Evolutionary conservation across 2,113 vertebrate species (phyloP).

Genomic region (Opisthocomus hoazin): DNA sequence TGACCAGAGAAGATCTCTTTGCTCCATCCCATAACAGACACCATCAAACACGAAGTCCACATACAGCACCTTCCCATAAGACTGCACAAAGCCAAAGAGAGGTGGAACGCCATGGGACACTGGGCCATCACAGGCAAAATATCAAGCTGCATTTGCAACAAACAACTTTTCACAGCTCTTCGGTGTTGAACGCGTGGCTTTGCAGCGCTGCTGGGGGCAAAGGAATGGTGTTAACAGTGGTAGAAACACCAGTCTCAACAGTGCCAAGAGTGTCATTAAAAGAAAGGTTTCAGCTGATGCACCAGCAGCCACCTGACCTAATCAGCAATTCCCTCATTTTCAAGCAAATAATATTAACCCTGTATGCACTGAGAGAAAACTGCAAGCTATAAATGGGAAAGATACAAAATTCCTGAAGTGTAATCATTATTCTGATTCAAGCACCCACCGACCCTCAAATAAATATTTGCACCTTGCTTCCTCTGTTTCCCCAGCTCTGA

Average conservation of each 20-base stretch:
- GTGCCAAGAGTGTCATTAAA: not conserved
- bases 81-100: not conserved
- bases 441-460: not conserved
- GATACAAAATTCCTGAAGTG: not conserved
- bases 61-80: not conserved
- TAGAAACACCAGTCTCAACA: not conserved
- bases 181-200: not conserved
- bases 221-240: not conserved
- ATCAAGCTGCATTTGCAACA: not conserved
- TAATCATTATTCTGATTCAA: not conserved
- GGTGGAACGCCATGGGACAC: not conserved
- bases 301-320: not conserved
- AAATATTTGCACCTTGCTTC: not conserved
- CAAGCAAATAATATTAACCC: not conserved
- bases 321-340: not conserved
- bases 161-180: not conserved
- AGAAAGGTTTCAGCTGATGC: not conserved
- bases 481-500: not conserved
- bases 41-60: not conserved
- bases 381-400: not conserved
- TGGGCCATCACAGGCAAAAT: not conserved
- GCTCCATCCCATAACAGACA: not conserved
- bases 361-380: not conserved
- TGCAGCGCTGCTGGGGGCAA: not conserved
- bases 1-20: not conserved